Percentiles rank a stretch among this genome's conserved stretches.
Evolutionary conservation across 2,113 vertebrate genomes (phyloP).

Genomic region (Zeus faber): DNA sequence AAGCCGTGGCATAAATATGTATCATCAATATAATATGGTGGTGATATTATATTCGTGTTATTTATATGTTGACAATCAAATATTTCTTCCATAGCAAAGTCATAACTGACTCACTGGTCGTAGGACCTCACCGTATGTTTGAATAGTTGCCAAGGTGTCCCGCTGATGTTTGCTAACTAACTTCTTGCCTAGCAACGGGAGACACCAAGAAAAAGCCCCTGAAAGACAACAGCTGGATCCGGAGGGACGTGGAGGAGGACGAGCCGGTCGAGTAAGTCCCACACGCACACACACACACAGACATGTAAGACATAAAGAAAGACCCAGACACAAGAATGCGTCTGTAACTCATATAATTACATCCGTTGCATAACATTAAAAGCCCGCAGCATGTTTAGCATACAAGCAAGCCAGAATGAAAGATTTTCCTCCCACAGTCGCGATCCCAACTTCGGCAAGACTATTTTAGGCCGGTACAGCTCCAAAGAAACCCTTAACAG

Average conservation of each 20-base stretch:
- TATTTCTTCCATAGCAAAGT: too few relatives aligned
- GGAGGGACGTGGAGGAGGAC: conserved; percentile 77
- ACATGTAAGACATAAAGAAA: not conserved
- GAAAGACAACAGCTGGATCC: conserved; percentile 94
- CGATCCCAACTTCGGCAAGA: conserved; percentile 85
- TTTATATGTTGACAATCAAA: too few relatives aligned
- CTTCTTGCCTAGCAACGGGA: too few relatives aligned
- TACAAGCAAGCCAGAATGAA: not conserved
- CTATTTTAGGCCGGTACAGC: conserved; percentile 46
- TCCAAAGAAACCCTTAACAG: conserved; percentile 46
- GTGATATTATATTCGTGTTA: too few relatives aligned
- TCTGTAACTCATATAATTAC: not conserved
- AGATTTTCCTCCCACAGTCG: conserved; percentile 59
- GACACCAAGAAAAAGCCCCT: conserved; percentile 81
- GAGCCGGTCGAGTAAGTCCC: conserved; percentile 69
- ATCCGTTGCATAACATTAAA: not conserved
- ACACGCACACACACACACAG: not conserved
- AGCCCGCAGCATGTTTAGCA: conserved; percentile 6
- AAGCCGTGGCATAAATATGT: too few relatives aligned
- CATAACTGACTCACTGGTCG: too few relatives aligned
- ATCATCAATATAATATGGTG: too few relatives aligned
- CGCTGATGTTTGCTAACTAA: too few relatives aligned
- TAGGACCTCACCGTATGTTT: not conserved
- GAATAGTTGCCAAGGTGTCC: too few relatives aligned
- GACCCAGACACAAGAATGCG: not conserved